Percentiles rank a stretch among this genome's conserved stretches.
Conservation (phyloP, 1,140 invertebrate species). For the Drosophila truncata region DNA sequence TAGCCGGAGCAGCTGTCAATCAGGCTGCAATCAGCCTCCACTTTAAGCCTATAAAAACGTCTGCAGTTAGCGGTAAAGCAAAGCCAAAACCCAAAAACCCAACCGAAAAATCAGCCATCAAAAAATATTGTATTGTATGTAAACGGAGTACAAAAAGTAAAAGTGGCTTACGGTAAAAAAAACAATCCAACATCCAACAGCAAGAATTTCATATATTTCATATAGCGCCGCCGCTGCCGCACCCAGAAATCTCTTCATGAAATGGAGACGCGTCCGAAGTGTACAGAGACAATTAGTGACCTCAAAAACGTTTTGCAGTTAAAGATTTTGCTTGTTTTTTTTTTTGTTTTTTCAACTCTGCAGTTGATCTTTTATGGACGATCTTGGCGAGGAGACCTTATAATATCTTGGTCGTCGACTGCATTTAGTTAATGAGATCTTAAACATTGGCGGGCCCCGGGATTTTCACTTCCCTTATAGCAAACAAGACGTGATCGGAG, state of each 20-base stretch:
- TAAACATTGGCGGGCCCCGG: constrained; percentile 45
- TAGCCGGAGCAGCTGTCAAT: constrained; percentile 76
- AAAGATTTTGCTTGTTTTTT: constrained; percentile 42
- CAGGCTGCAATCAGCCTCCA: constrained; percentile 78
- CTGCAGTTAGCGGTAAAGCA: constrained; percentile 61
- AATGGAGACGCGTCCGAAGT: constrained; percentile 41
- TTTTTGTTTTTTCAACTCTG: constrained; percentile 1
- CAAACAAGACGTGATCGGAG: constrained; percentile 55
- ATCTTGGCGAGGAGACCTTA: constrained; percentile 49
- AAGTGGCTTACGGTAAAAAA: constrained; percentile 82
- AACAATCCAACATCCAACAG: constrained; percentile 36
- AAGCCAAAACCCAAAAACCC: constrained; percentile 16
- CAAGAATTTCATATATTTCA: constrained; percentile 49
- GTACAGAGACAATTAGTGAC: constrained; percentile 76
- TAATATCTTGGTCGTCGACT: constrained; percentile 56
- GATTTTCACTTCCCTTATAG: constrained; percentile 61
- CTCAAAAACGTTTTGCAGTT: constrained; percentile 79
- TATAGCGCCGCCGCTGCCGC: constrained; percentile 31
- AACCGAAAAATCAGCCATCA: constrained; percentile 14
- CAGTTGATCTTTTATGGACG: constrained; percentile 61
- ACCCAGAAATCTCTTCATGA: constrained; percentile 53
- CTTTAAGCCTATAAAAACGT: constrained; percentile 78
- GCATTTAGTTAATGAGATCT: constrained; percentile 75
- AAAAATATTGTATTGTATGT: constrained; percentile 18
- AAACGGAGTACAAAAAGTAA: constrained; percentile 64